Conservation (phyloP, 2,888 invertebrate species). For the Eristalis arbustorum region DNA sequence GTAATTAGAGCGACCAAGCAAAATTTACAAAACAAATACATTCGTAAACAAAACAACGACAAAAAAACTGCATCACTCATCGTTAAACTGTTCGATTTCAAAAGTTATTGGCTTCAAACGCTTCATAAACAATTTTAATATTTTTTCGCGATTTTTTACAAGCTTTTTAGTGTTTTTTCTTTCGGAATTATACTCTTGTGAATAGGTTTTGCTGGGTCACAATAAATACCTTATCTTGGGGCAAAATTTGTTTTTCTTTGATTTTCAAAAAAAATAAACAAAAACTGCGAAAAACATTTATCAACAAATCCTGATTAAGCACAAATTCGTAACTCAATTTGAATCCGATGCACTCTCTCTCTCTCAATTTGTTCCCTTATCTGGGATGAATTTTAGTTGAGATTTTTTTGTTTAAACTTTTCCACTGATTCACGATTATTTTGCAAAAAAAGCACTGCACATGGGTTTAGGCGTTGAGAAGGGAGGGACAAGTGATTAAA, state of each 20-base stretch:
- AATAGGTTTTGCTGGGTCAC: slow-evolving; percentile 58
- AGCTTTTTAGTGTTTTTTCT: slow-evolving; percentile 3
- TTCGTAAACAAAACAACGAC: slow-evolving; percentile 3
- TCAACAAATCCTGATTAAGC: slow-evolving; percentile 4
- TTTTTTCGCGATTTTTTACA: not conserved
- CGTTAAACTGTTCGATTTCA: not conserved
- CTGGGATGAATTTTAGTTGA: not conserved
- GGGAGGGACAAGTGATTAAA: not conserved
- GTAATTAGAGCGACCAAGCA: slow-evolving; percentile 53
- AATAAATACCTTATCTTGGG: slow-evolving; percentile 63
- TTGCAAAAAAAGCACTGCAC: not conserved
- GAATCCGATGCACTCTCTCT: not conserved
- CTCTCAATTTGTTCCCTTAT: not conserved
- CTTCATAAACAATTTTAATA: not conserved
- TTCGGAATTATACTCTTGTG: slow-evolving; percentile 28
- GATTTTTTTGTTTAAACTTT: not conserved
- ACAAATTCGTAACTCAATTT: slow-evolving; percentile 56
- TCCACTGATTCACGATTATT: not conserved
- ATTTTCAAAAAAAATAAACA: slow-evolving; percentile 49
- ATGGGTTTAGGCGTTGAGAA: not conserved
- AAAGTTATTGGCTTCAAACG: not conserved
- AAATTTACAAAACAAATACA: slow-evolving; percentile 58
- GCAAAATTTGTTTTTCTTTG: slow-evolving; percentile 43
- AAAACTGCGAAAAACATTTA: not conserved
- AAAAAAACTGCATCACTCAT: not conserved